These are phyloP conservation scores for Tetragnatha montana DNA, from an alignment of 2,888 invertebrate species.

Conservation along the genomic window DNA sequence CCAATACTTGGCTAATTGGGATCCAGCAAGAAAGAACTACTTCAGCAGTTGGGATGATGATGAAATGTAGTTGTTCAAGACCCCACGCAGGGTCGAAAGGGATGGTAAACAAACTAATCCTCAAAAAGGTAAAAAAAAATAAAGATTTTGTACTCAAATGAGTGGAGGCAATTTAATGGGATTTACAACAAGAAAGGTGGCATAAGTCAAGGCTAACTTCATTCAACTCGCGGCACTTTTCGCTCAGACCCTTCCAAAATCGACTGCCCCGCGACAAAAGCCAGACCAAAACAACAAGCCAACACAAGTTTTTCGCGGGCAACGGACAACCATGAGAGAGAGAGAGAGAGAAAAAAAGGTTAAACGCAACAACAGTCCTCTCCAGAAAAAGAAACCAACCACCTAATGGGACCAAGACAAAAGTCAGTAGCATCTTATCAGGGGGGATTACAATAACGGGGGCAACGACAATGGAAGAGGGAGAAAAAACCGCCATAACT, in stretches of 20 bases:
- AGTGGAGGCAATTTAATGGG: too few species aligned
- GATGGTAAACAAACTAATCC: too few species aligned
- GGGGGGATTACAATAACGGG: constrained; percentile 36
- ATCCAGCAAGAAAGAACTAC: too few species aligned
- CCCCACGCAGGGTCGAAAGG: too few species aligned
- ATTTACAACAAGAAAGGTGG: neutral
- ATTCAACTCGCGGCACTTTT: neutral
- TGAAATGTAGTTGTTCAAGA: too few species aligned
- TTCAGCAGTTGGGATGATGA: too few species aligned
- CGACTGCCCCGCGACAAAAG: neutral
- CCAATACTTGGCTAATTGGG: too few species aligned
- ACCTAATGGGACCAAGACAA: constrained; percentile 50
- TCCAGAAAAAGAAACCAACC: neutral
- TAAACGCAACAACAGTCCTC: neutral
- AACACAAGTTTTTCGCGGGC: neutral
- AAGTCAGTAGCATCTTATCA: constrained; percentile 46
- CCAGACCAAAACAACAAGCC: neutral
- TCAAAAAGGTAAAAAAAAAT: too few species aligned
- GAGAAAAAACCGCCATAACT: constrained; percentile 29
- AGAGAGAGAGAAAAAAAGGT: neutral
- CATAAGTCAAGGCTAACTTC: neutral
- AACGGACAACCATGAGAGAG: neutral
- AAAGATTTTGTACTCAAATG: too few species aligned
- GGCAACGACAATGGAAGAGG: neutral
- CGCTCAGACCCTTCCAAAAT: neutral